These are phyloP conservation scores for Polymixis flavicincta DNA, from an alignment of 2,888 invertebrate genomes.

Conservation along the genomic window DNA sequence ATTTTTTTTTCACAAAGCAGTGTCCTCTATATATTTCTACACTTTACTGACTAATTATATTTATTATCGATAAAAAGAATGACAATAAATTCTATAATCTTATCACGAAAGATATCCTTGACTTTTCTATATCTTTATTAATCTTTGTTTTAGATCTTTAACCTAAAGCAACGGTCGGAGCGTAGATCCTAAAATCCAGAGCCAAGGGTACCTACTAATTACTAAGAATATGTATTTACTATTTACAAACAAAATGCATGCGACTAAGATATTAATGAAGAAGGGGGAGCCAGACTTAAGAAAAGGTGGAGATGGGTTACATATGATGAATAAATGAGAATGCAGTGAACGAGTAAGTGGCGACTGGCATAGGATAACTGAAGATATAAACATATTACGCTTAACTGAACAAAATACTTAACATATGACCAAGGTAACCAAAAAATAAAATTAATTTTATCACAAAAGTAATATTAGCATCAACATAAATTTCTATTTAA, in stretches of 20 bases:
- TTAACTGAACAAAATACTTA: neutral
- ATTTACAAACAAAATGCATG: neutral
- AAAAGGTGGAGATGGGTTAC: neutral
- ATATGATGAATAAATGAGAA: neutral
- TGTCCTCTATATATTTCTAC: slow-evolving; percentile 2
- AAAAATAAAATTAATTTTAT: neutral
- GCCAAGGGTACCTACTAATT: neutral
- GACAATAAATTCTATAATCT: slow-evolving; percentile 32
- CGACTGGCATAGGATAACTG: neutral
- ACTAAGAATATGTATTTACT: neutral
- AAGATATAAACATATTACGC: neutral
- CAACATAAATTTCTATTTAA: neutral
- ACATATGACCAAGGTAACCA: neutral
- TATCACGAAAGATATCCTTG: slow-evolving; percentile 42
- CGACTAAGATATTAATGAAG: no score
- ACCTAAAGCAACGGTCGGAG: neutral
- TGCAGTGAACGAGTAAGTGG: neutral
- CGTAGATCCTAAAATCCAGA: neutral
- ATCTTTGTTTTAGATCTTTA: slow-evolving; percentile 22
- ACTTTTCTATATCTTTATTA: slow-evolving; percentile 27
- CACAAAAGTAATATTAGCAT: no score
- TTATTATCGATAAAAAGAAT: slow-evolving; percentile 28
- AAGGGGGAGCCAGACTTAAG: neutral
- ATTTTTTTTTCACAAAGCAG: slow-evolving; percentile 24
- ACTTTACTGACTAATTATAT: slow-evolving; percentile 45